phyloP scores from a whole-genome alignment of 1,140 invertebrate genomes.

The Samia ricini region DNA sequence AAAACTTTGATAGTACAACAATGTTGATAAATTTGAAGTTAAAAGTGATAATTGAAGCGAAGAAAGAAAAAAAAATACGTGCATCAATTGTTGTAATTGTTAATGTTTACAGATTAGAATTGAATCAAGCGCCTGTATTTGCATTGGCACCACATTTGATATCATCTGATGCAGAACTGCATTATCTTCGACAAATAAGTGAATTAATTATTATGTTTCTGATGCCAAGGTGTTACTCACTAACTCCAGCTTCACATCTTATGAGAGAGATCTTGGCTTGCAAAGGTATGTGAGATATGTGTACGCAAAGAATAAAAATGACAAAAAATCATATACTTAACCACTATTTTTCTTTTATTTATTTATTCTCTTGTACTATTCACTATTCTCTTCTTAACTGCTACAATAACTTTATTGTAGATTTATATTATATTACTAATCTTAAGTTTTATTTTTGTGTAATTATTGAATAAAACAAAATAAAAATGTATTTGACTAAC shows the following conservation, averaged over 20 bases:
- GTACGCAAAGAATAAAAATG: too few species aligned
- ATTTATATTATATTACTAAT: not conserved
- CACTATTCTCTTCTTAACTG: not conserved
- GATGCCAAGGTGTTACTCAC: slow-evolving; percentile 88
- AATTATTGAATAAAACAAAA: not conserved
- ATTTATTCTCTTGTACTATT: too few species aligned
- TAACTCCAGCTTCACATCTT: slow-evolving; percentile 86
- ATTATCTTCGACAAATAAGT: slow-evolving; percentile 89
- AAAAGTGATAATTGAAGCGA: too few species aligned
- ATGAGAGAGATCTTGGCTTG: slow-evolving; percentile 90
- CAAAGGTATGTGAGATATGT: slow-evolving; percentile 79
- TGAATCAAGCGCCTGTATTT: slow-evolving; percentile 81
- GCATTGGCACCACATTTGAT: slow-evolving; percentile 86
- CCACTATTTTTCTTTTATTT: too few species aligned
- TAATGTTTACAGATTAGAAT: slow-evolving; percentile 45
- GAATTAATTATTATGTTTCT: slow-evolving; percentile 90
- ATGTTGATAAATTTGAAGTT: too few species aligned
- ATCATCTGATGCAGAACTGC: slow-evolving; percentile 85
- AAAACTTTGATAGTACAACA: not conserved
- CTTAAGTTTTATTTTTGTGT: too few species aligned
- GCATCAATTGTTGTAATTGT: not conserved
- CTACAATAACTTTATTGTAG: not conserved
- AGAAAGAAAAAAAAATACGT: too few species aligned
- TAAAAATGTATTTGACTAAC: not conserved
- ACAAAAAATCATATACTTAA: too few species aligned